phyloP scores from a whole-genome alignment of 2,113 vertebrate genomes.

The Alethe castanea region DNA sequence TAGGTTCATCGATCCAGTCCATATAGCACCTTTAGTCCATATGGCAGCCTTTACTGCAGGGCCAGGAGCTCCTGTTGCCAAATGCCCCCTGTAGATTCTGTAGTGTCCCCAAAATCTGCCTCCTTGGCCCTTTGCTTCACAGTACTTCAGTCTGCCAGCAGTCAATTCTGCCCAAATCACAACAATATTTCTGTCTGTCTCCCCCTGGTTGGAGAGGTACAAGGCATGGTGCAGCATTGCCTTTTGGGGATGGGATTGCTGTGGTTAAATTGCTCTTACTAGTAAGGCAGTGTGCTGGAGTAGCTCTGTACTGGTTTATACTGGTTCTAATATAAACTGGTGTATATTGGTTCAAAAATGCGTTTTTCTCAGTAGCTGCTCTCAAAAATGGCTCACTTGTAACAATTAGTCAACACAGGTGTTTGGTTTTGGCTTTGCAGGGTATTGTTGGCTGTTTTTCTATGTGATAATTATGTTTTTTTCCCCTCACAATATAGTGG shows the following conservation, averaged over 20 bases:
- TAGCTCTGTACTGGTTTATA: background rate
- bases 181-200: background rate
- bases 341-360: background rate
- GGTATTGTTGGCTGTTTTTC: background rate
- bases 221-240: background rate
- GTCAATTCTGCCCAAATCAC: background rate
- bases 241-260: background rate
- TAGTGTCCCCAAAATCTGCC: background rate
- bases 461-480: background rate
- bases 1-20: slow-evolving; percentile 44
- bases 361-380: background rate
- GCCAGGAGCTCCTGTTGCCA: background rate
- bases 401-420: background rate
- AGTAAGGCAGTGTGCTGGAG: background rate
- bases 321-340: background rate
- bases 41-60: background rate
- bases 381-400: background rate
- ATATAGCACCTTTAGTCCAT: slow-evolving; percentile 29
- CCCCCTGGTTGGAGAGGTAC: background rate
- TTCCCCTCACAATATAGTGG: background rate
- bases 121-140: background rate
- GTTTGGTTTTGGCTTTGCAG: background rate
- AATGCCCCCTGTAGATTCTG: background rate
- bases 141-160: background rate
- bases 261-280: too few relatives aligned